Evolutionary conservation across 2,888 invertebrate genomes (phyloP), one percentile per base, ranked within the genome.

Genomic region (Drosophila subsilvestris): DNA sequence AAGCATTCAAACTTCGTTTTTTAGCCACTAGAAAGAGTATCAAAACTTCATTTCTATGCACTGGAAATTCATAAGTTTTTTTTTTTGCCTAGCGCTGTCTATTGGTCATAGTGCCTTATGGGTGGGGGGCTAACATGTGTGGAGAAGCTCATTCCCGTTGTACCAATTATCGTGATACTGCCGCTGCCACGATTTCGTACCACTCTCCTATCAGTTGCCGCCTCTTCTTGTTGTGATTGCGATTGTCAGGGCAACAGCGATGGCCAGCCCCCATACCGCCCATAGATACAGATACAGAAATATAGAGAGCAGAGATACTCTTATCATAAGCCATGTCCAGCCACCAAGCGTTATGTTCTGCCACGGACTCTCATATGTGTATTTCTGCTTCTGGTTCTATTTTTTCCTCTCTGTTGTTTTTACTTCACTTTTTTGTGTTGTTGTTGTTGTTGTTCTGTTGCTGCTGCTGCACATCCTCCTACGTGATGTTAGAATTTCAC

Each of bases 241-340:
- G 69, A 87, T 86, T 82, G 86, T 86, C 78, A 82, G 73, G 86
- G 83, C 74, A 80, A 78, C 88, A 37, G 75, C 72, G 66, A 65
- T 71, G 76, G 76, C 70, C 85, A 72, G 14, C 51, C 20, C n/a
- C 37, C 7, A 9, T 0, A 29, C 29, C 29, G 29, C 32, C 32
- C 32, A 32, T 32, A 32, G 32, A 32, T 20, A 37, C 53, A 47
- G 62, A 32, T 67, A 67, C 42, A n/a, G 32, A 3, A 29, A 63
- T 54, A 29, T 29, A 20, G 56, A 66, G 74, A 71, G 76, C 66
- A 67, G 68, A 58, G 56, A 60, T 74, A 83, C 22, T 3, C 9
- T 2, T 29, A 83, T 86, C 81, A 78, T 59, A 70, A 67, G 60
- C 51, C 55, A 2, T 57, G 63, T 45, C 66, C 55, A 61, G 45